Conservation (phyloP, 37 sponge, comb jelly and placozoan species). For the Chondrosia reniformis region DNA sequence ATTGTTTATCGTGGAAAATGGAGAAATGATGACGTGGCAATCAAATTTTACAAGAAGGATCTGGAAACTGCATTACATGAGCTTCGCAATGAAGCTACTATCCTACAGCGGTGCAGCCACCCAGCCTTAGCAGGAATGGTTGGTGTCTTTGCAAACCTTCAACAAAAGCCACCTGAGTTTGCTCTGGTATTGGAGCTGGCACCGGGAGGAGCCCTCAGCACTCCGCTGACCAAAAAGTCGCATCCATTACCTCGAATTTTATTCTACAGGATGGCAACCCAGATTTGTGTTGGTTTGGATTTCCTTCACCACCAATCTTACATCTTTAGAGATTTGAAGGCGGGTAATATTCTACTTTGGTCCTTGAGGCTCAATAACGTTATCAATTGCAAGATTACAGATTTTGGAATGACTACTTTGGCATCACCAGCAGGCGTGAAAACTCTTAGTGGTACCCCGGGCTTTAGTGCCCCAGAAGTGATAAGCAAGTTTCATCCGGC, state of each 20-base stretch:
- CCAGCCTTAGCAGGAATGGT: conserved; percentile 82
- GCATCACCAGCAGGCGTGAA: conserved; percentile 61
- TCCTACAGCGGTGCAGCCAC: conserved; percentile 69
- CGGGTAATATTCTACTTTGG: conserved; percentile 87
- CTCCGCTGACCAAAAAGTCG: conserved; percentile 50
- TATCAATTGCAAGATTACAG: conserved; percentile 81
- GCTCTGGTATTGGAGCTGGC: conserved; percentile 90
- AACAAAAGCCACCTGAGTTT: conserved; percentile 64
- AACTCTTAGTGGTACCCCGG: conserved; percentile 76
- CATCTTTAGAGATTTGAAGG: conserved; percentile 89
- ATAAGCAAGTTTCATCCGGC: conserved; percentile 28
- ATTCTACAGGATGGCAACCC: conserved; percentile 68
- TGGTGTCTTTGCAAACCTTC: conserved; percentile 58
- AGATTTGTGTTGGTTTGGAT: conserved; percentile 76
- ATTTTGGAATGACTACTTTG: conserved; percentile 77
- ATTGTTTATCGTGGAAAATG: conserved; percentile 61
- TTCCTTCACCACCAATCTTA: conserved; percentile 71
- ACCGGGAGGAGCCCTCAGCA: conserved; percentile 73
- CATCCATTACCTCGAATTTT: conserved; percentile 56
- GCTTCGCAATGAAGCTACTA: conserved; percentile 65
- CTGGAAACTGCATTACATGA: conserved; percentile 50
- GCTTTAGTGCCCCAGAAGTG: conserved; percentile 86
- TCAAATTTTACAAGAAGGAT: neutral
- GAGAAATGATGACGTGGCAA: conserved; percentile 11
- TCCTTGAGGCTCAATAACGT: conserved; percentile 70